phyloP scores from a whole-genome alignment of 2,797 vertebrate genomes.

The Neopelma chrysocephalum region DNA sequence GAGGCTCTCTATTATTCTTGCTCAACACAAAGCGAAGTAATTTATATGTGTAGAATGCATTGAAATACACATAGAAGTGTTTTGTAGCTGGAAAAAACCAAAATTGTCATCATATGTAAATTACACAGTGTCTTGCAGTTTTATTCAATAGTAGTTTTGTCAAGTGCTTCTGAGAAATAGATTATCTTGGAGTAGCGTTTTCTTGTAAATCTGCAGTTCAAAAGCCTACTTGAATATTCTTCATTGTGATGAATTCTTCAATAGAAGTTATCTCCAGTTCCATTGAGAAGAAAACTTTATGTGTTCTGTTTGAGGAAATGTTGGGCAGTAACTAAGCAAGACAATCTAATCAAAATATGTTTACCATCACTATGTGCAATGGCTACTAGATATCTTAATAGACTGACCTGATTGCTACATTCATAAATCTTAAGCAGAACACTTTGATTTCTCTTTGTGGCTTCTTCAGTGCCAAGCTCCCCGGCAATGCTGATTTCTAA shows the following conservation, averaged over 20 bases:
- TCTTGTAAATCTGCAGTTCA: background rate
- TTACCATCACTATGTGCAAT: background rate
- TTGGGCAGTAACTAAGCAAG: background rate
- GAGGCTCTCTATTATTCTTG: background rate
- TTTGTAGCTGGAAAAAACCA: background rate
- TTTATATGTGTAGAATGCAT: background rate
- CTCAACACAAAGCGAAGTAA: background rate
- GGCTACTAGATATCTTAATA: background rate
- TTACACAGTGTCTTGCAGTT: background rate
- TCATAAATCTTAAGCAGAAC: background rate
- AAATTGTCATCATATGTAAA: background rate
- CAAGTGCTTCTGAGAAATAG: background rate
- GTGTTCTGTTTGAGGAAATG: background rate
- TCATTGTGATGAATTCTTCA: accelerated
- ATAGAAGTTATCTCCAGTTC: background rate
- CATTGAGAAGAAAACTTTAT: background rate
- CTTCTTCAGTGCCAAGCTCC: background rate
- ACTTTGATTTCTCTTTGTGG: background rate
- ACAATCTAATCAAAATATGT: background rate
- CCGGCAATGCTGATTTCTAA: background rate
- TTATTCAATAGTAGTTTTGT: background rate
- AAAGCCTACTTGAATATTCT: background rate
- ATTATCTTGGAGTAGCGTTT: background rate
- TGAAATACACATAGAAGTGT: background rate
- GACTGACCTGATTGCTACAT: background rate